Conservation (phyloP, 2,797 vertebrate species). For the Varecia variegata region DNA sequence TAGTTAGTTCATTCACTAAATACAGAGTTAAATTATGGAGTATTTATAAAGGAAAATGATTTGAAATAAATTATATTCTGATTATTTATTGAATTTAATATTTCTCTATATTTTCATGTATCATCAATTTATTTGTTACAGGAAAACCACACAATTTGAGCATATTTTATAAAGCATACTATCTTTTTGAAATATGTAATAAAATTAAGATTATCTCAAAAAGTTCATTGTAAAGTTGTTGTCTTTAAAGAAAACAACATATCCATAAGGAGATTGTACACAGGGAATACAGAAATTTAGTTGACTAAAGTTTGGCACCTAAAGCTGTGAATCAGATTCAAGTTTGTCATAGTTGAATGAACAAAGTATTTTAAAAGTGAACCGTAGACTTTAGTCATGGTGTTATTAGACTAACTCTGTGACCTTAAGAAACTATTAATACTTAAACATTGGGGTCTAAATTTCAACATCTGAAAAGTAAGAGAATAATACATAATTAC, state of each 20-base stretch:
- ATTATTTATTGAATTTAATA: not conserved
- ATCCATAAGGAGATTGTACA: not conserved
- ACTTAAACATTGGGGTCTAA: not conserved
- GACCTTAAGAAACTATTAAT: not conserved
- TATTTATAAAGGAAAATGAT: not conserved
- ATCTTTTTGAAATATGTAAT: not conserved
- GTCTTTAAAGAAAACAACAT: not conserved
- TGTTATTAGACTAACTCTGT: not conserved
- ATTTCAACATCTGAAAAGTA: not conserved
- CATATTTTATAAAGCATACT: not conserved
- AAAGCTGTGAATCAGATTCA: not conserved
- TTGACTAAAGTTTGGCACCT: not conserved
- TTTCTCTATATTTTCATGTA: not conserved
- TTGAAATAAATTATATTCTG: not conserved
- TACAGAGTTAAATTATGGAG: not conserved
- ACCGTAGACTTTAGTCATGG: not conserved
- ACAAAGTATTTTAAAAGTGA: not conserved
- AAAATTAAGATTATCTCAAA: not conserved
- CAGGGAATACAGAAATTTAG: not conserved
- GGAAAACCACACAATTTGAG: not conserved
- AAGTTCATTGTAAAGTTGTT: not conserved
- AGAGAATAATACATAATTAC: conserved; percentile 1
- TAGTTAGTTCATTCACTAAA: not conserved
- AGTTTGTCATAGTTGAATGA: not conserved
- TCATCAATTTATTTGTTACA: not conserved